Evolutionary conservation across 2,113 vertebrate species (phyloP).

Genomic region (Lasiurus borealis): DNA sequence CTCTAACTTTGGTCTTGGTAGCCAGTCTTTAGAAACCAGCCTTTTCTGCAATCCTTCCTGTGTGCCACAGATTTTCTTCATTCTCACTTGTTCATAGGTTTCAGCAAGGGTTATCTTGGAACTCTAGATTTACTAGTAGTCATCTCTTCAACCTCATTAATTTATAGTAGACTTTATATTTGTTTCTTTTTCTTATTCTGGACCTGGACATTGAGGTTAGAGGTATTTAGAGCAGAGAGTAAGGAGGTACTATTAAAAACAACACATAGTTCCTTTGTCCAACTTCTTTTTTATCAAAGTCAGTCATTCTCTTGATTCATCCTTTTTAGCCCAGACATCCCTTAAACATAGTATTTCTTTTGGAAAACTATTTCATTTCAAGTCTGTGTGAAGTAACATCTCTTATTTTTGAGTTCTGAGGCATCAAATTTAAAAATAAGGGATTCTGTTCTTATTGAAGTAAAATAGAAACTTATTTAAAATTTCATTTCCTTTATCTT

Average conservation of each 20-base stretch:
- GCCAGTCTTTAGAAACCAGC: background rate
- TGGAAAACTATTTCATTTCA: background rate
- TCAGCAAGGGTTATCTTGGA: background rate
- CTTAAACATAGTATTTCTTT: constrained; percentile 17
- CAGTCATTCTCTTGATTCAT: constrained; percentile 2
- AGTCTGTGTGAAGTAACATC: background rate
- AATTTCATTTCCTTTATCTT: constrained; percentile 24
- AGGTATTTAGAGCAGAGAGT: background rate
- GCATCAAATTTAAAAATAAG: constrained; percentile 10
- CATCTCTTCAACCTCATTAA: background rate
- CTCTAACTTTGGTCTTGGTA: background rate
- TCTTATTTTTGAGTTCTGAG: constrained; percentile 11
- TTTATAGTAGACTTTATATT: background rate
- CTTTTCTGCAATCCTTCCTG: background rate
- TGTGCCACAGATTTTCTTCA: background rate
- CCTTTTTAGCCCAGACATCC: background rate
- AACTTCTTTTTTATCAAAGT: background rate
- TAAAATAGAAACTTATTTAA: constrained; percentile 16
- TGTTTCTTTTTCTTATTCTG: background rate
- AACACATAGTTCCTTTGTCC: background rate
- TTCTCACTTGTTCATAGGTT: background rate
- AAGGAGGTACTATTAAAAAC: background rate
- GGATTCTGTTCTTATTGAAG: constrained; percentile 16
- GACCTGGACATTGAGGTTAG: background rate
- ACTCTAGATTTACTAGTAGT: background rate